These are phyloP conservation scores for Hippoglossus hippoglossus DNA, from an alignment of 2,797 vertebrate species.

Conservation along the genomic window DNA sequence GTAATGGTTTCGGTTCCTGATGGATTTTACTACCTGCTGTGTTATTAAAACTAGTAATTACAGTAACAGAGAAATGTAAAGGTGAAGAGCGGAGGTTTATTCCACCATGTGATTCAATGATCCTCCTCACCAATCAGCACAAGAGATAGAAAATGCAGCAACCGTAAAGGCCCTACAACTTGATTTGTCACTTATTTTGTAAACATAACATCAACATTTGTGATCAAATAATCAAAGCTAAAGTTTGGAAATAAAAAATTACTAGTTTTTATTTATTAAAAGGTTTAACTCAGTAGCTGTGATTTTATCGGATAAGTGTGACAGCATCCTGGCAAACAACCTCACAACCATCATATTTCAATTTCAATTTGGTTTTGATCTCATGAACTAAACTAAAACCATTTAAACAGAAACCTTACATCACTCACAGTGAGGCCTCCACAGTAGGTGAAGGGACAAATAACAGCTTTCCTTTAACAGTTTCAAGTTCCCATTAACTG, in stretches of 20 bases:
- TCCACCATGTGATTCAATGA: neutral
- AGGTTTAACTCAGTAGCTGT: neutral
- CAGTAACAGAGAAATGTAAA: neutral
- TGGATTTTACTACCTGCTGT: neutral
- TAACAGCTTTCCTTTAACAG: neutral
- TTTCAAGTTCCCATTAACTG: too few relatives aligned
- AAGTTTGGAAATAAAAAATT: neutral
- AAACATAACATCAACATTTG: neutral
- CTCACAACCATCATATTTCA: neutral
- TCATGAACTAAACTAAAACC: neutral
- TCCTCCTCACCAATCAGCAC: neutral
- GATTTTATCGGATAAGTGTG: neutral
- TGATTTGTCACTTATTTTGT: neutral
- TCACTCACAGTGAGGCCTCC: too few relatives aligned
- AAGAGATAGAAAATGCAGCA: neutral
- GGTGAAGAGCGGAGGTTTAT: neutral
- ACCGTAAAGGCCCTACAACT: neutral
- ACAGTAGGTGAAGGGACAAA: neutral
- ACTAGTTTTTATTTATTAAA: too few relatives aligned
- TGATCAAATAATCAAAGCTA: conserved; percentile 1
- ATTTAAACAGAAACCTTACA: too few relatives aligned
- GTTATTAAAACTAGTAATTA: neutral
- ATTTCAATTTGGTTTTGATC: too few relatives aligned
- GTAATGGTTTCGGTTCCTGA: neutral
- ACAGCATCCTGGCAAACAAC: neutral